Evolutionary conservation across 2,113 vertebrate genomes (phyloP).

Genomic region (Gavia stellata): DNA sequence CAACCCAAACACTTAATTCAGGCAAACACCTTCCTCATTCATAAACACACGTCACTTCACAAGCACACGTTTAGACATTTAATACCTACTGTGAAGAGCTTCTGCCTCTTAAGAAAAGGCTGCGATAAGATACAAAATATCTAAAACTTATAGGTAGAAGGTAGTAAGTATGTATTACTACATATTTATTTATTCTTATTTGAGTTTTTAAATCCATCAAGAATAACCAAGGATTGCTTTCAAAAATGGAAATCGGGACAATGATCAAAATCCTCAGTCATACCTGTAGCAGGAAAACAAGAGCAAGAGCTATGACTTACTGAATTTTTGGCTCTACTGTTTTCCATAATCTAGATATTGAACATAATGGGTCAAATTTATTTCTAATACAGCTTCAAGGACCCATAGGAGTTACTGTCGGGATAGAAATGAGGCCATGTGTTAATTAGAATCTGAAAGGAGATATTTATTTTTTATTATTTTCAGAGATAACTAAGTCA

Average conservation of each 20-base stretch:
- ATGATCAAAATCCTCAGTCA: not conserved
- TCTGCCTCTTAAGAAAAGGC: not conserved
- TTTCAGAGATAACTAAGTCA: slow-evolving; percentile 2
- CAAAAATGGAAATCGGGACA: not conserved
- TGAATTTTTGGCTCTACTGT: not conserved
- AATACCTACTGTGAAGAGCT: not conserved
- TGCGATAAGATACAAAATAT: not conserved
- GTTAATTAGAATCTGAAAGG: not conserved
- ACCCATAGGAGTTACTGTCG: not conserved
- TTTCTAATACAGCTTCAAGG: not conserved
- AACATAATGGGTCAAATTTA: not conserved
- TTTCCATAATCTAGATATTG: not conserved
- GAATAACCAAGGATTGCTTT: not conserved
- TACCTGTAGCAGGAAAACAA: not conserved
- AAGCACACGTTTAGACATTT: not conserved
- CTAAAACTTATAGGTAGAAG: not conserved
- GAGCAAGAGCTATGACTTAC: not conserved
- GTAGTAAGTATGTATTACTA: not conserved
- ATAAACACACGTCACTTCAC: not conserved
- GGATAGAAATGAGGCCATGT: not conserved
- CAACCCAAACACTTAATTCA: not conserved
- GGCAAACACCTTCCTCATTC: not conserved
- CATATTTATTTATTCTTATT: not conserved
- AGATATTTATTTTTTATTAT: not conserved
- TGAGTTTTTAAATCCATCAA: not conserved